Evolutionary conservation across 2,888 invertebrate genomes (phyloP).

Genomic region (Agonopterix alstromeriana): DNA sequence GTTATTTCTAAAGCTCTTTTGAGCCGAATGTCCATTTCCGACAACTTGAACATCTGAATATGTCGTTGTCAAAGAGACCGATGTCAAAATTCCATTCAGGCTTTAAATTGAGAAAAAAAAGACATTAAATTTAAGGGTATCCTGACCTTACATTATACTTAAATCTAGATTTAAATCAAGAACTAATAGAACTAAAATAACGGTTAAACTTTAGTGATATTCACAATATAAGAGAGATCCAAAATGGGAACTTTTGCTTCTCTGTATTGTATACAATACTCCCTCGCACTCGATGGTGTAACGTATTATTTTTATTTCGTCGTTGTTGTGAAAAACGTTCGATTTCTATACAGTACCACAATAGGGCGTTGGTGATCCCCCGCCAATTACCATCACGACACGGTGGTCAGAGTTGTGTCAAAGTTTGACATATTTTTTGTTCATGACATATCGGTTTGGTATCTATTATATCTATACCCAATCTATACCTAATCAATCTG

Average conservation of each 20-base stretch:
- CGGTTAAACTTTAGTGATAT: too few species aligned
- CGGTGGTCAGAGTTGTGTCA: constrained; percentile 66
- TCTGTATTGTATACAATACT: constrained; percentile 25
- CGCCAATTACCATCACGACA: constrained; percentile 70
- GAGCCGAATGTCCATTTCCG: constrained; percentile 65
- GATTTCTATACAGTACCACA: constrained; percentile 43
- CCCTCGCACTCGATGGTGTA: constrained; percentile 55
- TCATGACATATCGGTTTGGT: constrained; percentile 23
- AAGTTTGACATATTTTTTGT: constrained; percentile 57
- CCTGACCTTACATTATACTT: neutral
- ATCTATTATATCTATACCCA: constrained; percentile 8
- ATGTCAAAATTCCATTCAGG: constrained; percentile 36
- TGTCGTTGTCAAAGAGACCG: constrained; percentile 62
- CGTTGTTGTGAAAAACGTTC: constrained; percentile 56
- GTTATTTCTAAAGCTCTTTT: constrained; percentile 46
- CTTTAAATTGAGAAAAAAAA: neutral
- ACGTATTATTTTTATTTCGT: constrained; percentile 64
- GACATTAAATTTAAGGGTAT: neutral
- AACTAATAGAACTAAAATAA: too few species aligned
- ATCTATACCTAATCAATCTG: constrained; percentile 7
- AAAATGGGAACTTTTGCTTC: too few species aligned
- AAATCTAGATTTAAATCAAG: too few species aligned
- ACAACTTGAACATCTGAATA: constrained; percentile 55
- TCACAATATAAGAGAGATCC: too few species aligned
- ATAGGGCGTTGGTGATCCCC: constrained; percentile 51